Conservation (phyloP, 1,140 invertebrate genomes). For the Elymnias hypermnestra region DNA sequence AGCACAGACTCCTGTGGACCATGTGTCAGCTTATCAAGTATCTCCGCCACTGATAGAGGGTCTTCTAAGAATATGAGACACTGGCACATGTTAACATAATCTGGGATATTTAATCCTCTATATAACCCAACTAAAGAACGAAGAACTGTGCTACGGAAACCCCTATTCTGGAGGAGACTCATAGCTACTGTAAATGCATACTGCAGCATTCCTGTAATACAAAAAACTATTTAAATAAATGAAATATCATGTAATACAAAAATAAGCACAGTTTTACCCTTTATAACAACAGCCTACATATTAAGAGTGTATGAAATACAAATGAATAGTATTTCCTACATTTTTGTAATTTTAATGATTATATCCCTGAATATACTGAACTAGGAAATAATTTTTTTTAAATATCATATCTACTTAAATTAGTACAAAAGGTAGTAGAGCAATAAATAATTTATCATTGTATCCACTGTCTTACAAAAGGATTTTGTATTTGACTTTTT, state of each 20-base stretch:
- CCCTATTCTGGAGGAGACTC: conserved; percentile 95
- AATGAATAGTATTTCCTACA: no score
- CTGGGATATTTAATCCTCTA: conserved; percentile 88
- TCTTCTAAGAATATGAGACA: conserved; percentile 98
- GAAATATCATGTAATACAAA: not conserved
- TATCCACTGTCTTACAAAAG: no score
- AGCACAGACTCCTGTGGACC: conserved; percentile 83
- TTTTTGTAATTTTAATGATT: no score
- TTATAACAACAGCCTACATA: no score
- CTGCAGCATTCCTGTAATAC: conserved; percentile 86
- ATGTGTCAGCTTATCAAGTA: conserved; percentile 91
- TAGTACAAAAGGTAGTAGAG: no score
- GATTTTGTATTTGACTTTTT: no score
- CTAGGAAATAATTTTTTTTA: no score
- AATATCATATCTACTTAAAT: no score
- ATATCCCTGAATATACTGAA: no score
- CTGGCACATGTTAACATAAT: conserved; percentile 97
- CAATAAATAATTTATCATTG: no score
- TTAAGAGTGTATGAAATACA: no score
- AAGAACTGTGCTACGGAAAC: conserved; percentile 93
- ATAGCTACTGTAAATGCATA: conserved; percentile 97
- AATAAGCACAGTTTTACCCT: no score
- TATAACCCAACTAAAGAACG: conserved; percentile 94
- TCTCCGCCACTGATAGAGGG: conserved; percentile 91
- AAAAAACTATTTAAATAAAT: conserved; percentile 2